Evolutionary conservation across 1,140 invertebrate genomes (phyloP).

Genomic region (Frieseomelitta varia): DNA sequence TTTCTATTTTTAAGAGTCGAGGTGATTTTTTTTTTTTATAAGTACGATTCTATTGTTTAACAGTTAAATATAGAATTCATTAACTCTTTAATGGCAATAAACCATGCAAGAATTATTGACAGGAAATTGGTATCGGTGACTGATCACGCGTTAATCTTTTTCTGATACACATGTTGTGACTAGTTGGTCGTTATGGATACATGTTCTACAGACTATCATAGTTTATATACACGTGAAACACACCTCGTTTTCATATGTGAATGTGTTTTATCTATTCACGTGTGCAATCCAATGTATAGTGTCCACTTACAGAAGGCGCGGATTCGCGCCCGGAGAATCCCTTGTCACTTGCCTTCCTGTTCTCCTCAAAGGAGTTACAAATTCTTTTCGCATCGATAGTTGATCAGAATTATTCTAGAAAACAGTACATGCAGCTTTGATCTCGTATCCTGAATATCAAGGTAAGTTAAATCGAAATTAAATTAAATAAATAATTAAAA

Average conservation of each 20-base stretch:
- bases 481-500: background rate
- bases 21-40: background rate
- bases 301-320: conserved; percentile 36
- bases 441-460: background rate
- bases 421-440: background rate
- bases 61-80: background rate
- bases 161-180: conserved; percentile 66
- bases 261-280: conserved; percentile 9
- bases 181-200: conserved; percentile 72
- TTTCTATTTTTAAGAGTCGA: background rate
- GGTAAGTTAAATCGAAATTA: conserved; percentile 3
- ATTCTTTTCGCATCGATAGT: background rate
- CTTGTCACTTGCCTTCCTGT: conserved; percentile 65
- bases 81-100: background rate
- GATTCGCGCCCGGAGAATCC: conserved; percentile 34
- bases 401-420: background rate
- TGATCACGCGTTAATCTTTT: conserved; percentile 59
- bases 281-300: conserved; percentile 40
- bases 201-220: conserved; percentile 36
- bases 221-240: conserved; percentile 31
- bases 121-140: conserved; percentile 52
- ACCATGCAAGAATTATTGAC: background rate
- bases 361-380: conserved; percentile 40
- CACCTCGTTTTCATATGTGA: conserved; percentile 50
- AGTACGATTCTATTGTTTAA: background rate